These are phyloP conservation scores for Mamestra brassicae DNA, from an alignment of 2,888 invertebrate species.

Conservation along the genomic window DNA sequence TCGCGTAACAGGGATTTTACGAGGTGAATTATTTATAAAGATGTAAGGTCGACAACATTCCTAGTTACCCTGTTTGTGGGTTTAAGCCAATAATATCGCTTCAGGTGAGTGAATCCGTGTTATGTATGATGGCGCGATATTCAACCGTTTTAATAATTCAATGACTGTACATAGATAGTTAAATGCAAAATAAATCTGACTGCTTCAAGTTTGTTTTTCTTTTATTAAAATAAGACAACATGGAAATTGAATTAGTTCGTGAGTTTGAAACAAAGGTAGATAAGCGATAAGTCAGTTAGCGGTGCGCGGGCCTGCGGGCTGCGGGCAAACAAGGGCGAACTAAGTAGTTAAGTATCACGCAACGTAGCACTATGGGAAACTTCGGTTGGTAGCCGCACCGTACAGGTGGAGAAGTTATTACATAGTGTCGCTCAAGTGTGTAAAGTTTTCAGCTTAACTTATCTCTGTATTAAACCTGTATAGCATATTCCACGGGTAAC, in stretches of 20 bases:
- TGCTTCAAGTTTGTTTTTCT: conserved; percentile 14
- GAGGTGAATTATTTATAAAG: conserved; percentile 57
- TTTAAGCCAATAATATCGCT: conserved; percentile 52
- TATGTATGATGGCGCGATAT: conserved; percentile 11
- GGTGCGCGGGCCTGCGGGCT: conserved; percentile 10
- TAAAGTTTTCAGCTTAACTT: conserved; percentile 21
- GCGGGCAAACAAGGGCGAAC: conserved; percentile 37
- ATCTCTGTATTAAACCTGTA: background rate
- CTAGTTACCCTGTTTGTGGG: conserved; percentile 33
- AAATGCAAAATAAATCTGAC: conserved; percentile 7
- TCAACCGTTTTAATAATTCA: conserved; percentile 36
- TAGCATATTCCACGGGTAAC: background rate
- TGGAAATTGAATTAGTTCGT: conserved; percentile 52
- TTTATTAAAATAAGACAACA: conserved; percentile 30
- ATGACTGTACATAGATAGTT: conserved; percentile 5
- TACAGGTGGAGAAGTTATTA: conserved; percentile 10
- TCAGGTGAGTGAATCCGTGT: conserved; percentile 19
- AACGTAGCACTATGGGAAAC: conserved; percentile 41
- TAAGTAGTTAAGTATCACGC: conserved; percentile 51
- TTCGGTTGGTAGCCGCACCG: conserved; percentile 23
- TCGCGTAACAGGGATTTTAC: conserved; percentile 56
- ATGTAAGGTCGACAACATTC: conserved; percentile 46
- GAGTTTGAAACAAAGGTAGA: conserved; percentile 50
- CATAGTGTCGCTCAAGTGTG: conserved; percentile 8
- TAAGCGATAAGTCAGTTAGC: conserved; percentile 45